Conservation (phyloP, 2,113 vertebrate species). For the Rhizomys pruinosus region DNA sequence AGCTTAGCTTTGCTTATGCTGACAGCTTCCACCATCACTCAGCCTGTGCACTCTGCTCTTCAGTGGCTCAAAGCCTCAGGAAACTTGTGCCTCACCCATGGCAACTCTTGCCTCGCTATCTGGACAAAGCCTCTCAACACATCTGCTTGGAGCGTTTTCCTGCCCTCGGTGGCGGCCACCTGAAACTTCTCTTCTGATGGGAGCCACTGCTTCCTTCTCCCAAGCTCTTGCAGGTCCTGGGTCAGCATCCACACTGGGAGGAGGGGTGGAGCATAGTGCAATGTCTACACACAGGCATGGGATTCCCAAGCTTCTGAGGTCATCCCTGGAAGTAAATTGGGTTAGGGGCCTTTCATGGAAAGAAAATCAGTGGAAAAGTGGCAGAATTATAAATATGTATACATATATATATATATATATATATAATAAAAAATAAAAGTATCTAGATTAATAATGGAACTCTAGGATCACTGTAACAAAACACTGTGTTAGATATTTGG, state of each 20-base stretch:
- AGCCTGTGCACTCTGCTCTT: conserved; percentile 31
- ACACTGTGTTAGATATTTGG: not conserved
- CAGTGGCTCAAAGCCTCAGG: not conserved
- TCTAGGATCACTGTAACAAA: no score
- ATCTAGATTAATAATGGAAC: not conserved
- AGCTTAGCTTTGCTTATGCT: not conserved
- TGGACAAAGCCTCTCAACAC: not conserved
- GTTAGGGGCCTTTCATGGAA: not conserved
- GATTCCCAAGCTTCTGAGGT: not conserved
- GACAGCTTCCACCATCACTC: not conserved
- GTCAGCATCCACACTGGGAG: not conserved
- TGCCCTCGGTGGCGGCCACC: not conserved
- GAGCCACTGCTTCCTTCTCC: conserved; percentile 51
- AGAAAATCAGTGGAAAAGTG: not conserved
- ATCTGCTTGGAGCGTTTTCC: not conserved
- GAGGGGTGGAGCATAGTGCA: not conserved
- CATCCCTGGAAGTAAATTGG: not conserved
- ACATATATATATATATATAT: no score
- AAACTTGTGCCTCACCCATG: not conserved
- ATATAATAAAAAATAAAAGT: no score
- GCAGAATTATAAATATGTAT: not conserved
- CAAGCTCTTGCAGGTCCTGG: conserved; percentile 12
- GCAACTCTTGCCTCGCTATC: not conserved
- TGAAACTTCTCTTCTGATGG: not conserved
- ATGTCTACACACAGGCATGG: not conserved